A percentile compares a stretch with the other conserved stretches of the same genome.
These are phyloP conservation scores for Rattus rattus DNA, from an alignment of 2,113 vertebrate species.

Conservation along the genomic window DNA sequence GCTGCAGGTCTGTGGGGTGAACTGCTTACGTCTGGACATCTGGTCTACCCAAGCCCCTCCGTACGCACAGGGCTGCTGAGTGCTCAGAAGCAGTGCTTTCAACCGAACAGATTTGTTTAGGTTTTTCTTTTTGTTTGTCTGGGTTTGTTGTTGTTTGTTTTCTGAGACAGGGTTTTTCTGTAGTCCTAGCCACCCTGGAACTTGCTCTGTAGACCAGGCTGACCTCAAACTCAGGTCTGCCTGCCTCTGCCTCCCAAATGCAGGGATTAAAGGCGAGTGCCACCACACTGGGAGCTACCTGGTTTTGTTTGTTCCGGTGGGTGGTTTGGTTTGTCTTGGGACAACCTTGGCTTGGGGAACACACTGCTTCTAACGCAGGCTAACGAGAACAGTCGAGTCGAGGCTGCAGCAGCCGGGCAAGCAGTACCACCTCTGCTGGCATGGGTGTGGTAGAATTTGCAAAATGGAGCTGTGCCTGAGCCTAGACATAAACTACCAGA, in stretches of 20 bases:
- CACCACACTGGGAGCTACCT: too few relatives aligned
- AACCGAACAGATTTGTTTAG: not conserved
- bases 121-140: not conserved
- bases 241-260: too few relatives aligned
- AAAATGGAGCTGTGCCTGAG: not conserved
- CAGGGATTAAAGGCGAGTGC: too few relatives aligned
- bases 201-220: too few relatives aligned
- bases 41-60: not conserved
- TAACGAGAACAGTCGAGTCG: not conserved
- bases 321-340: too few relatives aligned
- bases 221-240: too few relatives aligned
- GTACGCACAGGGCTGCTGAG: not conserved
- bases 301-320: not conserved
- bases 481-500: not conserved
- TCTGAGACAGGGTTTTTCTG: too few relatives aligned
- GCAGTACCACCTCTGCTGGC: not conserved
- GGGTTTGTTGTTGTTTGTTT: not conserved
- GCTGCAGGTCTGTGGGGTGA: accelerated
- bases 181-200: too few relatives aligned
- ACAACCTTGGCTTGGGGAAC: too few relatives aligned
- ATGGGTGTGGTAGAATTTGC: not conserved
- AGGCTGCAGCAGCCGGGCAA: too few relatives aligned
- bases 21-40: too few relatives aligned
- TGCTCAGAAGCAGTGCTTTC: not conserved
- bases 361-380: not conserved